Evolutionary conservation across 1,140 invertebrate species (phyloP), one percentile per base, ranked within the genome.

Genomic region (Dendroctonus valens): DNA sequence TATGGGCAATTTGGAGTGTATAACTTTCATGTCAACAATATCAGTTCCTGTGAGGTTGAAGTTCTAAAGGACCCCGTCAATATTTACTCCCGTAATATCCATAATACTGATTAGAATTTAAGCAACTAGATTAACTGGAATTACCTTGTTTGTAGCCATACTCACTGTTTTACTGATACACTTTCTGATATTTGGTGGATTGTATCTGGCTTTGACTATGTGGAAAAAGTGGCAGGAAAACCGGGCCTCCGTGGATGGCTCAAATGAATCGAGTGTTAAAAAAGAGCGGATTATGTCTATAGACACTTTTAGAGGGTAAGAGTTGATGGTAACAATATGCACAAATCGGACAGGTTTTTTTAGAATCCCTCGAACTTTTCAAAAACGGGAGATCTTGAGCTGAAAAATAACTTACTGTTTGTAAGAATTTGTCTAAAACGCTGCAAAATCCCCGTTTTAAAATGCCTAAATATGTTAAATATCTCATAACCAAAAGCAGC

Each of bases 221-320:
- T 59, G 65, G 65, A 9, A 59, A 58, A 48, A 67, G 41, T 49
- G 68, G 63, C 72, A 62, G 42, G 66, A 64, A 51, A 63, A 57
- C 41, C 15, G 52, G 2, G 39, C n/a, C 52, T 51, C 65, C 8
- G 51, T 66, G 15, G 68, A 70, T 37, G 51, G 57, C 44, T 48
- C 41, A 5, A 41, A 41, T 44, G 53, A 72, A 67, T 42, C 50
- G n/a, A n/a, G n/a, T 77, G 75, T 68, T 75, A 81, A 69, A 48
- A 84, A 85, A 63, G 82, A 82, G 72, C 79, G 89, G 50, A 74
- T 91, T 42, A 82, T 83, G 65, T 91, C 91, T 11, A 81, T 94
- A 44, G 91, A 94, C 73, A 88, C 89, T 6, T 91, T 93, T 72
- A 84, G 91, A 79, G 90, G 90, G 88, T 90, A 82, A 77, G n/a